A percentile compares a stretch with the other conserved stretches of the same genome.
Conservation (phyloP, 1,140 invertebrate genomes). For the Marisa cornuarietis region DNA sequence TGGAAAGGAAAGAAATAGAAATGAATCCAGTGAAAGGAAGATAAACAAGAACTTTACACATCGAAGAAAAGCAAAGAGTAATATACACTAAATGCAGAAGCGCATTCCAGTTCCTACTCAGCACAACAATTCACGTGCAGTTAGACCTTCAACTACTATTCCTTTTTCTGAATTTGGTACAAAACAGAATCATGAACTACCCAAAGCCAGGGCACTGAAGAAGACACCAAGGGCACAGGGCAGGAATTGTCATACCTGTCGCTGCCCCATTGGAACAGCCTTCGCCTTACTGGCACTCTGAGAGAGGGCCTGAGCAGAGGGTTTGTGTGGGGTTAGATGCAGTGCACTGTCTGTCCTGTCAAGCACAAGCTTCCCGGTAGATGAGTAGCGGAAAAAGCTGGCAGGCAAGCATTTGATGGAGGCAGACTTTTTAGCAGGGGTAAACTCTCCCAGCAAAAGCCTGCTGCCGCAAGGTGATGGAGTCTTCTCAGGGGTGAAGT, state of each 20-base stretch:
- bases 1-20: not conserved
- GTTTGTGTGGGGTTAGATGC: constrained; percentile 20
- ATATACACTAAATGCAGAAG: not conserved
- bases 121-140: not conserved
- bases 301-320: constrained; percentile 18
- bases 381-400: constrained; percentile 20
- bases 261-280: constrained; percentile 8
- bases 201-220: constrained; percentile 1
- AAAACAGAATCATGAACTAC: not conserved
- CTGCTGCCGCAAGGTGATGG: constrained; percentile 30
- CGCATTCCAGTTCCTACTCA: not conserved
- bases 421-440: constrained; percentile 28
- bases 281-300: constrained; percentile 10
- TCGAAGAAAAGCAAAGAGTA: not conserved
- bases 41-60: not conserved
- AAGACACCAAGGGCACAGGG: not conserved
- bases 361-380: constrained; percentile 26
- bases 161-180: not conserved
- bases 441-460: constrained; percentile 29
- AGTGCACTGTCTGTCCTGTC: constrained; percentile 17
- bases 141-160: too few relatives aligned
- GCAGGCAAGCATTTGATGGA: constrained; percentile 24
- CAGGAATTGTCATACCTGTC: constrained; percentile 7
- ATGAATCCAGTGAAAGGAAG: not conserved
- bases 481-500: constrained; percentile 34